These are phyloP conservation scores for Engystomops pustulosus DNA, from an alignment of 2,113 vertebrate species.

Conservation along the genomic window DNA sequence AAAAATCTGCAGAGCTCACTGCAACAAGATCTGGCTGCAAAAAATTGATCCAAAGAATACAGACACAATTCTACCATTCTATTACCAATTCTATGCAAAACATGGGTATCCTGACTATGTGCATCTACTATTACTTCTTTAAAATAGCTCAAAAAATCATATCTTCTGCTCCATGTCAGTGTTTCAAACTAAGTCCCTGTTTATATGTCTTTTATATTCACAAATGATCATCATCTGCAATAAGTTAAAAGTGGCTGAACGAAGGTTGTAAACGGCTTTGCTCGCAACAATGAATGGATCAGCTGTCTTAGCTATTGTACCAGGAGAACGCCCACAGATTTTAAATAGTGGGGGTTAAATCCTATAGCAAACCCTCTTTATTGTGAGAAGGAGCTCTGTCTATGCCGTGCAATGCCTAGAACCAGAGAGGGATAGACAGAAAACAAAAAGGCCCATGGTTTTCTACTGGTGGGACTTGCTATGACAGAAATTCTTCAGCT, in stretches of 20 bases:
- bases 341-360: conserved; percentile 67
- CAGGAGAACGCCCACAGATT: conserved; percentile 15
- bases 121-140: no score
- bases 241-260: background rate
- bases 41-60: no score
- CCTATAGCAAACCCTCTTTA: conserved; percentile 63
- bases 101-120: no score
- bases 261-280: background rate
- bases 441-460: conserved; percentile 75
- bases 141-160: no score
- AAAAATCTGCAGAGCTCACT: no score
- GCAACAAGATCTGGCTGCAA: no score
- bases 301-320: conserved; percentile 18
- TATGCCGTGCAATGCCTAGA: conserved; percentile 61
- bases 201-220: no score
- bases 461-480: conserved; percentile 72
- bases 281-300: conserved; percentile 16
- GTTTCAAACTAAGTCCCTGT: no score
- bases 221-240: background rate
- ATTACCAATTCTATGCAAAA: no score
- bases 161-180: no score
- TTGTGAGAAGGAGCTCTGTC: conserved; percentile 64
- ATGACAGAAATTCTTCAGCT: conserved; percentile 78
- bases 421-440: conserved; percentile 62
- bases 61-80: no score